Percentiles rank a stretch among this genome's conserved stretches.
Conservation (phyloP, 2,888 invertebrate genomes). For the Ennomos fuscantarius region DNA sequence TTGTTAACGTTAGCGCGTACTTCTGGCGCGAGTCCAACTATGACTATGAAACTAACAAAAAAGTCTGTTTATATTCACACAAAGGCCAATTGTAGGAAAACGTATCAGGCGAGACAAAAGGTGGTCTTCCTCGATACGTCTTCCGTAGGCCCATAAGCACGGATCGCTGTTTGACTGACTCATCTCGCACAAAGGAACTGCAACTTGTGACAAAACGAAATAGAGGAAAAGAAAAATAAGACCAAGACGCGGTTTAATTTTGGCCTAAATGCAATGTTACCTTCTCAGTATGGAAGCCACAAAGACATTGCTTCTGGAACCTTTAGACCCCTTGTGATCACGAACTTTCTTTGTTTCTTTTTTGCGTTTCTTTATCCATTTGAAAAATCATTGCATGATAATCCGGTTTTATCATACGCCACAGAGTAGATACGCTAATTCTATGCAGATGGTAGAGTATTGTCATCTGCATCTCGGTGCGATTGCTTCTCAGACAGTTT, state of each 20-base stretch:
- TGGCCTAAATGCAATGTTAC: conserved; percentile 38
- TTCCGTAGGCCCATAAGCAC: conserved; percentile 50
- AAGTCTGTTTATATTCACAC: conserved; percentile 47
- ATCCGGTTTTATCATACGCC: not conserved
- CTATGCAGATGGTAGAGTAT: not conserved
- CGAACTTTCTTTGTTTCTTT: not conserved
- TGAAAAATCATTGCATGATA: conserved; percentile 1
- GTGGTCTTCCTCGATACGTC: conserved; percentile 62
- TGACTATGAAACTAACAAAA: conserved; percentile 50
- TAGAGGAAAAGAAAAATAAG: conserved; percentile 43
- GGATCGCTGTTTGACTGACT: conserved; percentile 53
- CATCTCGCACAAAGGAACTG: conserved; percentile 64
- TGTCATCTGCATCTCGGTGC: conserved; percentile 7
- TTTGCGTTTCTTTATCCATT: conserved; percentile 1
- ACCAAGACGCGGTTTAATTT: conserved; percentile 50
- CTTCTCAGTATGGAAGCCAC: conserved; percentile 25
- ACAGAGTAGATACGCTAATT: too few relatives aligned
- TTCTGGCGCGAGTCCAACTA: conserved; percentile 61
- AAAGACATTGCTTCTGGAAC: conserved; percentile 21
- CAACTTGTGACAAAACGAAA: conserved; percentile 63
- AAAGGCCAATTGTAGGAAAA: conserved; percentile 58
- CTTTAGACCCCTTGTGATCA: conserved; percentile 1
- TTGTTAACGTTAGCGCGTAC: conserved; percentile 30
- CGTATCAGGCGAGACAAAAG: conserved; percentile 54
- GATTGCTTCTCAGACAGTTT: conserved; percentile 30